A percentile compares a stretch with the other conserved stretches of the same genome.
Evolutionary conservation across 2,888 invertebrate species (phyloP).

Genomic region (Hypomecis punctinalis): DNA sequence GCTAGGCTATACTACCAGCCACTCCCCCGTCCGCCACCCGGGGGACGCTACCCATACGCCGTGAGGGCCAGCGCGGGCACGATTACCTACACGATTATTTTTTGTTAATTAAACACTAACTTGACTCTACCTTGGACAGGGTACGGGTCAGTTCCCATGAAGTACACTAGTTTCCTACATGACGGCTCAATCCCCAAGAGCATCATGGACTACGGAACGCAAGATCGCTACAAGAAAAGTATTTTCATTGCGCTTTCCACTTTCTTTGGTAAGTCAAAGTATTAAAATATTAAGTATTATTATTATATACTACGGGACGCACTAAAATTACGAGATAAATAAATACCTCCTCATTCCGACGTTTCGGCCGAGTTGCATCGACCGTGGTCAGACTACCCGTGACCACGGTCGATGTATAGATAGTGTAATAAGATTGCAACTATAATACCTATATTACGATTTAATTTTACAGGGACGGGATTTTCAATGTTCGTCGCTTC

Average conservation of each 20-base stretch:
- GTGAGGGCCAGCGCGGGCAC: no score
- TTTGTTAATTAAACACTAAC: neutral
- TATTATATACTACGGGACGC: no score
- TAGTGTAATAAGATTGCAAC: neutral
- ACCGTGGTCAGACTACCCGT: no score
- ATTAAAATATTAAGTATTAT: no score
- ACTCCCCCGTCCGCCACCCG: no score
- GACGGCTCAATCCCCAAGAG: conserved; percentile 8
- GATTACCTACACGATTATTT: no score
- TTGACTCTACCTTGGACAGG: conserved; percentile 43
- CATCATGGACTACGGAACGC: conserved; percentile 37
- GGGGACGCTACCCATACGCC: no score
- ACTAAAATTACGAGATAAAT: no score
- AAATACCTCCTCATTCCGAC: no score
- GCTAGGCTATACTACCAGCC: no score
- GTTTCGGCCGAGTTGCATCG: no score
- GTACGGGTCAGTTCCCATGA: conserved; percentile 43
- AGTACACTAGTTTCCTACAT: conserved; percentile 51
- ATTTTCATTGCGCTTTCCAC: conserved; percentile 56
- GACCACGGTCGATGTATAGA: no score
- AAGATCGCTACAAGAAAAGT: conserved; percentile 53
- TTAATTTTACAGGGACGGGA: conserved; percentile 54
- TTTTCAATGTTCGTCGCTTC: conserved; percentile 53
- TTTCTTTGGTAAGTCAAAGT: conserved; percentile 59
- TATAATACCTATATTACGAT: neutral